Percentiles rank a stretch among this genome's conserved stretches.
Evolutionary conservation across 2,113 vertebrate genomes (phyloP).

Genomic region (Arothron firmamentum): DNA sequence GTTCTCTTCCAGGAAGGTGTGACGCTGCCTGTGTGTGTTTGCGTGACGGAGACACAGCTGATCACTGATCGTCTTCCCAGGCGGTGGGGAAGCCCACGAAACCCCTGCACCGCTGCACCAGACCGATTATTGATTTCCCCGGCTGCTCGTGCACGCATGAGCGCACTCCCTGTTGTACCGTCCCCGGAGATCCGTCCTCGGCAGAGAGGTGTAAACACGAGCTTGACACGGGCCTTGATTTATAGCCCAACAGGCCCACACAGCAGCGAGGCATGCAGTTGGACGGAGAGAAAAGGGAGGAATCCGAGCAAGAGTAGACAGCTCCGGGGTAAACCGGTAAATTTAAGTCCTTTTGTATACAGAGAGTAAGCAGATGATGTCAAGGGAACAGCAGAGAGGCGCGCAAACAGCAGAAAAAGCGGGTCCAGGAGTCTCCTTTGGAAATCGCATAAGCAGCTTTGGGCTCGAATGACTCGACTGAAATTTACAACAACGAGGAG

Average conservation of each 20-base stretch:
- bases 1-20: too few relatives aligned
- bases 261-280: slow-evolving; percentile 18
- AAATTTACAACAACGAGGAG: too few relatives aligned
- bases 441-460: neutral
- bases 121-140: slow-evolving; percentile 32
- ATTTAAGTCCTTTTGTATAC: slow-evolving; percentile 21
- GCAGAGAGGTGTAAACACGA: slow-evolving; percentile 33
- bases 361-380: slow-evolving; percentile 16
- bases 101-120: slow-evolving; percentile 25
- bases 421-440: neutral
- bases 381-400: slow-evolving; percentile 2
- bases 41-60: neutral
- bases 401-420: neutral
- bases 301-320: slow-evolving; percentile 11
- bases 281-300: slow-evolving; percentile 4
- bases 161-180: slow-evolving; percentile 15
- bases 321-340: slow-evolving; percentile 44
- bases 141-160: slow-evolving; percentile 7
- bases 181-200: slow-evolving; percentile 30
- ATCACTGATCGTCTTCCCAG: slow-evolving; percentile 44
- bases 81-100: slow-evolving; percentile 33
- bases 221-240: slow-evolving; percentile 38
- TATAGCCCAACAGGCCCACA: slow-evolving; percentile 32
- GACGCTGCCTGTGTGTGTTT: neutral
- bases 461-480: too few relatives aligned